A percentile compares a stretch with the other conserved stretches of the same genome.
phyloP scores from a whole-genome alignment of 1,140 invertebrate species.

The Listronotus oregonensis region DNA sequence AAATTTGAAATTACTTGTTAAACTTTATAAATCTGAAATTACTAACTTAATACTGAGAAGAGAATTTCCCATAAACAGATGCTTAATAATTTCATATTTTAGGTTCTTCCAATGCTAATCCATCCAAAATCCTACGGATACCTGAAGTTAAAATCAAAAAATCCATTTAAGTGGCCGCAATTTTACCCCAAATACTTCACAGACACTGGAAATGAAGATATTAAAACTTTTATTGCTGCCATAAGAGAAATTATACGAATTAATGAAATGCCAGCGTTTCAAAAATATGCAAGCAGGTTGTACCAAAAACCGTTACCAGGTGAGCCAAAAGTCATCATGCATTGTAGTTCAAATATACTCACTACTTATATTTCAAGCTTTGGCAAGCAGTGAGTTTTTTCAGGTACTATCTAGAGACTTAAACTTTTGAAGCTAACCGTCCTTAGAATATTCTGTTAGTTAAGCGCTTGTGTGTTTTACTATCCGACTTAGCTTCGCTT shows the following conservation, averaged over 20 bases:
- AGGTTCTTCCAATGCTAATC: constrained; percentile 72
- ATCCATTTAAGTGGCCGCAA: constrained; percentile 68
- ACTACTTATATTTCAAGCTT: too few relatives aligned
- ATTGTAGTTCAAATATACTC: too few relatives aligned
- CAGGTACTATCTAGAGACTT: too few relatives aligned
- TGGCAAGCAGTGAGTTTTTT: too few relatives aligned
- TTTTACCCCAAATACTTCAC: constrained; percentile 70
- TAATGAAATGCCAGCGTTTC: constrained; percentile 49
- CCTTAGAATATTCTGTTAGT: too few relatives aligned
- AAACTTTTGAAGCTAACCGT: too few relatives aligned
- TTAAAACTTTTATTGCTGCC: constrained; percentile 54
- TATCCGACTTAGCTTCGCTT: too few relatives aligned
- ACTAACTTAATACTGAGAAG: too few relatives aligned
- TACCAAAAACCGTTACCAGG: constrained; percentile 56
- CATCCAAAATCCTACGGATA: constrained; percentile 71
- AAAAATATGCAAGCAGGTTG: constrained; percentile 55
- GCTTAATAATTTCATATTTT: constrained; percentile 53
- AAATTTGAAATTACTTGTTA: too few relatives aligned
- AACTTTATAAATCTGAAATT: too few relatives aligned
- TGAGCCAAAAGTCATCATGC: background rate
- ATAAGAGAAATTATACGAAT: constrained; percentile 53
- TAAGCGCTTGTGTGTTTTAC: too few relatives aligned
- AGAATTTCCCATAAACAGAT: too few relatives aligned
- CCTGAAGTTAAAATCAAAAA: constrained; percentile 61
- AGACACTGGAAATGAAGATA: constrained; percentile 57